These are phyloP conservation scores for Eurystomus gularis DNA, from an alignment of 2,113 vertebrate genomes.

Conservation along the genomic window DNA sequence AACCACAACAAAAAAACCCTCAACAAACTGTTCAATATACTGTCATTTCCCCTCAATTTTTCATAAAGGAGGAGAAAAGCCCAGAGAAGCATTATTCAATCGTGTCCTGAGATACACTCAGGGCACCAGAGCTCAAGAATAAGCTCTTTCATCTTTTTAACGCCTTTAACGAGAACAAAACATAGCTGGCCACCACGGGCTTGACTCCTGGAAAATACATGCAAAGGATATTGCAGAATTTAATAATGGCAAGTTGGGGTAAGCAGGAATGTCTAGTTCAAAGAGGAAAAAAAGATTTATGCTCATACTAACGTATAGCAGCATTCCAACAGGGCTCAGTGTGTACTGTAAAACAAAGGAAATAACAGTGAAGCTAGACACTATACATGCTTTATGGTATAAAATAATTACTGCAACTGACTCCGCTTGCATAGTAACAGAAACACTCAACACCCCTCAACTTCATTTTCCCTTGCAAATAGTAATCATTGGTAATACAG, in stretches of 20 bases:
- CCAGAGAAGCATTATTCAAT: not conserved
- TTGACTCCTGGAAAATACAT: not conserved
- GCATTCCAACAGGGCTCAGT: not conserved
- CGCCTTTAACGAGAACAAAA: not conserved
- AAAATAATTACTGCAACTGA: not conserved
- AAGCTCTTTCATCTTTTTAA: not conserved
- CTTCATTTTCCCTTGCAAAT: not conserved
- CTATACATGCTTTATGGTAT: not conserved
- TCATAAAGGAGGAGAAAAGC: not conserved
- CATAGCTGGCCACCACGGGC: not conserved
- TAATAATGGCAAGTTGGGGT: not conserved
- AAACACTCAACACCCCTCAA: not conserved
- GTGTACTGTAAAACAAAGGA: not conserved
- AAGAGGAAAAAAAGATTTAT: not conserved
- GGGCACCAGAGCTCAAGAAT: not conserved
- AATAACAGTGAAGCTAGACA: not conserved
- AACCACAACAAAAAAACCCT: not conserved
- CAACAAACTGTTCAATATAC: not conserved
- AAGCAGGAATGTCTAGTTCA: not conserved
- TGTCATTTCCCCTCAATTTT: not conserved
- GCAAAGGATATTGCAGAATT: slow-evolving; percentile 6
- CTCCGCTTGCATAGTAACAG: not conserved
- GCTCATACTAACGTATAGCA: not conserved
- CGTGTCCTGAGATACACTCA: not conserved
- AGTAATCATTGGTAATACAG: not conserved